Conservation (phyloP, 2,797 vertebrate species). For the Oreonectes daqikongensis region DNA sequence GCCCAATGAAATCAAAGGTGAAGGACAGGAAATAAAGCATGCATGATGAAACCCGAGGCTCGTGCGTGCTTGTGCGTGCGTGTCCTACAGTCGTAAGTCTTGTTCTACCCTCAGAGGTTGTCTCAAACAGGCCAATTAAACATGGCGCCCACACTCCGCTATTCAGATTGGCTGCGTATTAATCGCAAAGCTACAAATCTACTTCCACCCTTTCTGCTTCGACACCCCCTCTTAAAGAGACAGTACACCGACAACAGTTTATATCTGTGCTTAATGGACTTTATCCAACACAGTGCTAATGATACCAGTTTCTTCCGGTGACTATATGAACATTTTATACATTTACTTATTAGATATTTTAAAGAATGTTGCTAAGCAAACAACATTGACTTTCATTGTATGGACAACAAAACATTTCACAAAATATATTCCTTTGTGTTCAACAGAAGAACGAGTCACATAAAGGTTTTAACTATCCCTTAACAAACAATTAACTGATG, state of each 20-base stretch:
- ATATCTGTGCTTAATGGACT: not conserved
- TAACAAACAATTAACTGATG: too few relatives aligned
- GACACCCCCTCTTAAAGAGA: conserved; percentile 46
- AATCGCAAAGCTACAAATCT: conserved; percentile 43
- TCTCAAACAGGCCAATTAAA: conserved; percentile 25
- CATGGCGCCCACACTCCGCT: conserved; percentile 31
- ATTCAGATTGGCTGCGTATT: conserved; percentile 30
- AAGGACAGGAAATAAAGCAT: conserved; percentile 11
- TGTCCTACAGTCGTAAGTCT: not conserved
- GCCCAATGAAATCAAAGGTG: conserved; percentile 25
- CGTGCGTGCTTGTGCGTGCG: not conserved
- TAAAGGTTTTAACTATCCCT: too few relatives aligned
- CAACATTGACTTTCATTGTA: too few relatives aligned
- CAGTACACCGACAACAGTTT: not conserved
- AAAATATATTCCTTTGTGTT: too few relatives aligned
- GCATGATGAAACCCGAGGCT: not conserved
- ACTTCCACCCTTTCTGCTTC: conserved; percentile 28
- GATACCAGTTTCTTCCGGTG: too few relatives aligned
- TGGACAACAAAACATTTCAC: too few relatives aligned
- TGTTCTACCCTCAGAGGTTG: conserved; percentile 17
- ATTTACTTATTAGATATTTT: too few relatives aligned
- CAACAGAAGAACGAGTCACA: too few relatives aligned
- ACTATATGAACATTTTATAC: too few relatives aligned
- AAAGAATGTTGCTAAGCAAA: too few relatives aligned
- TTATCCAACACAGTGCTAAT: not conserved